Evolutionary conservation across 2,888 invertebrate species (phyloP), one percentile per base, ranked within the genome.

Genomic region (Stegana nigrithorax): DNA sequence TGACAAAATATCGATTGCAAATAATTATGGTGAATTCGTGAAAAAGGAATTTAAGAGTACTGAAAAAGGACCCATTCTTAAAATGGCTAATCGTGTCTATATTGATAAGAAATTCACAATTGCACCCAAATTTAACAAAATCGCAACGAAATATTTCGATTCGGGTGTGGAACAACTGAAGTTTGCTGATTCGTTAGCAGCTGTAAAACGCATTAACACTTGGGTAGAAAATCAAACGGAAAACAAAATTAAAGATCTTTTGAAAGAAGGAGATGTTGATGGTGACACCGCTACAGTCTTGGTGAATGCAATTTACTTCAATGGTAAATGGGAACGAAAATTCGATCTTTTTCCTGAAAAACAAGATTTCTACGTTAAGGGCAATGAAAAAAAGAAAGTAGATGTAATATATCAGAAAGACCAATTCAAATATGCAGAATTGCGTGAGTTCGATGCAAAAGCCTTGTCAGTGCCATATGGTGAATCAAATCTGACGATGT

Each of bases 261-360:
- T 98, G 55, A 81, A 87, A 1, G 14, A 89, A 1, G 90, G 87
- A 68, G 87, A 87, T 73, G 80, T 94, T 1, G 75, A 86, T 76
- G 55, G 59, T 0, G 77, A 85, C 0, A 93, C 93, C 1, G 87
- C 90, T 57, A 84, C 94, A 62, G 90, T 95, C 2, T 88, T 96
- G 4, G 89, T 94, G 2, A 96, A 95, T 81, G 95, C 95, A 0
- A 89, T 96, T 14, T 94, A 95, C 82, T 96, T 96, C 86, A 95
- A 95, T 86, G 93, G 92, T 2, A 87, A 88, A 36, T 96, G 95
- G 94, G 83, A 86, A 45, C 81, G 88, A 29, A 87, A 90, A 71
- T 97, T 96, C 78, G 80, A 91, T 23, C 78, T 86, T 0, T 73
- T 76, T 0, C 29, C 72, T 2, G 70, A 65, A n/a, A 86, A 89